Percentiles rank a stretch among this genome's conserved stretches.
Evolutionary conservation across 2,888 invertebrate genomes (phyloP).

Genomic region (Tridacna crocea): DNA sequence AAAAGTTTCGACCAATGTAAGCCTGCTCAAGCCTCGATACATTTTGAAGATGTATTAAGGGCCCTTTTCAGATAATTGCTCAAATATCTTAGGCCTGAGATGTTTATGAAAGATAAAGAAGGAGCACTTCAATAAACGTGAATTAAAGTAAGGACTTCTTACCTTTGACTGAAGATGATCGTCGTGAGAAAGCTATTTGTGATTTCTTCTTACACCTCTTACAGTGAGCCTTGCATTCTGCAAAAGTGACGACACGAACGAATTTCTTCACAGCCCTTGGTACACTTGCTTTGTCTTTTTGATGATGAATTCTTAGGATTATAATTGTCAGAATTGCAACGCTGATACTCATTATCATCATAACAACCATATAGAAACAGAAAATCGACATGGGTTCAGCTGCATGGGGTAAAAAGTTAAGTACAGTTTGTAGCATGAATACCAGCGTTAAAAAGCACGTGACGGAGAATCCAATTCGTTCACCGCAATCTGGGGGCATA

Average conservation of each 20-base stretch:
- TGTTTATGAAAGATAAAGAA: too few species aligned
- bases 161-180: too few species aligned
- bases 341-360: constrained; percentile 44
- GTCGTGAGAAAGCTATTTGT: too few species aligned
- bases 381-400: constrained; percentile 45
- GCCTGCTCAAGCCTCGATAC: too few species aligned
- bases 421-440: constrained; percentile 42
- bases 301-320: constrained; percentile 24
- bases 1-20: too few species aligned
- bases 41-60: too few species aligned
- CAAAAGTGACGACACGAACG: constrained; percentile 5
- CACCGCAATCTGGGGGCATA: constrained; percentile 39
- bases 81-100: too few species aligned
- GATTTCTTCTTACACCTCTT: neutral
- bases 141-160: too few species aligned
- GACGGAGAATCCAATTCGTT: constrained; percentile 36
- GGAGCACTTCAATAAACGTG: too few species aligned
- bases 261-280: constrained; percentile 23
- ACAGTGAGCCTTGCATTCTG: neutral
- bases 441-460: constrained; percentile 52
- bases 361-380: constrained; percentile 40
- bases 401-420: constrained; percentile 36
- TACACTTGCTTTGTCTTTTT: constrained; percentile 20
- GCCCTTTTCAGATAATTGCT: too few species aligned
- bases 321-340: constrained; percentile 35